phyloP scores from a whole-genome alignment of 2,888 invertebrate genomes.

The Pristionchus entomophagus region DNA sequence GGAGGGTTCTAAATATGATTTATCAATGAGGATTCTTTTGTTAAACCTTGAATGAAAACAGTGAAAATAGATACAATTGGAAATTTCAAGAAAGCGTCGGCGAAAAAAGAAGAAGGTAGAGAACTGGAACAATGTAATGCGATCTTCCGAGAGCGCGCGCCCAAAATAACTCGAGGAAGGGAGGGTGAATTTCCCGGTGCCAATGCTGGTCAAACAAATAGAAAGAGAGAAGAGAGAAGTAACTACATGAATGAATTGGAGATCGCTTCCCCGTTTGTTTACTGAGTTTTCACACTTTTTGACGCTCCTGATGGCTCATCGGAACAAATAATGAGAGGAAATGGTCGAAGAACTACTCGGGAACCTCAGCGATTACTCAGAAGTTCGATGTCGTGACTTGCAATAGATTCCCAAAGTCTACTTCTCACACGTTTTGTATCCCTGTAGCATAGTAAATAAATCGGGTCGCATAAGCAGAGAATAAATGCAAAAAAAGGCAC shows the following conservation, averaged over 20 bases:
- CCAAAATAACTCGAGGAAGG: conserved; percentile 37
- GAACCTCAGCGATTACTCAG: neutral
- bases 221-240: conserved; percentile 15
- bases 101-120: neutral
- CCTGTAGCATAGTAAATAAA: too few relatives aligned
- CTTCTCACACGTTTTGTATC: too few relatives aligned
- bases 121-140: conserved; percentile 23
- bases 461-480: neutral
- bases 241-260: conserved; percentile 17
- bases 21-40: too few relatives aligned
- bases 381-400: too few relatives aligned
- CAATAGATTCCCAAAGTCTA: too few relatives aligned
- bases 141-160: neutral
- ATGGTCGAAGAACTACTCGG: neutral
- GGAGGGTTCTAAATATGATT: conserved; percentile 12
- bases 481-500: neutral
- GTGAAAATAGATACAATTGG: neutral
- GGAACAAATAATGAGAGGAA: neutral
- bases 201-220: conserved; percentile 37
- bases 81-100: neutral
- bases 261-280: conserved; percentile 7
- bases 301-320: neutral
- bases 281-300: conserved; percentile 19
- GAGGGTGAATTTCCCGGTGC: conserved; percentile 32
- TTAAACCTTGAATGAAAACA: too few relatives aligned